These are phyloP conservation scores for Diarsia mendica DNA, from an alignment of 2,888 invertebrate genomes.

Conservation along the genomic window DNA sequence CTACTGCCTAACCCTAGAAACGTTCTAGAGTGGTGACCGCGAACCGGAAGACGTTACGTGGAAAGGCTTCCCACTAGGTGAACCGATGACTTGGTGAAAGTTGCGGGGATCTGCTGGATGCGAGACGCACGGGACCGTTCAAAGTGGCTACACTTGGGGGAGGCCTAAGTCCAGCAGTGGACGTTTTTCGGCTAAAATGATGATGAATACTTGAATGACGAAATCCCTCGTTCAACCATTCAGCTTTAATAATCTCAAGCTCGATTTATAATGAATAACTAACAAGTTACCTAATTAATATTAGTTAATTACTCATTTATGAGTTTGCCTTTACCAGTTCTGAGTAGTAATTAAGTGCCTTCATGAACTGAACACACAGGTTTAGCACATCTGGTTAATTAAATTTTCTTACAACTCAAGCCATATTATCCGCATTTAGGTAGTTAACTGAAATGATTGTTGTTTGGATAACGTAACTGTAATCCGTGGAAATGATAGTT, in stretches of 20 bases:
- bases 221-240: background rate
- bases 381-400: background rate
- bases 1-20: too few relatives aligned
- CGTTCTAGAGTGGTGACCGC: too few relatives aligned
- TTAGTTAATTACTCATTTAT: conserved; percentile 17
- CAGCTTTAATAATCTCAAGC: background rate
- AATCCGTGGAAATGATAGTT: too few relatives aligned
- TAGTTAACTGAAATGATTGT: background rate
- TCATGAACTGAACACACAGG: background rate
- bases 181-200: too few relatives aligned
- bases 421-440: too few relatives aligned
- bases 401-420: background rate
- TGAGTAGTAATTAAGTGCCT: background rate
- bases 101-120: too few relatives aligned
- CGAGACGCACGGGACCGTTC: too few relatives aligned
- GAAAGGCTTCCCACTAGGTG: too few relatives aligned
- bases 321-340: conserved; percentile 22
- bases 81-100: too few relatives aligned
- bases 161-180: too few relatives aligned
- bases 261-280: conserved; percentile 23
- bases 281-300: conserved; percentile 25
- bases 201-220: background rate
- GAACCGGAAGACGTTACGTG: too few relatives aligned
- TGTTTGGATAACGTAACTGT: background rate
- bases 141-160: too few relatives aligned